Evolutionary conservation across 2,113 vertebrate species (phyloP), one percentile per base, ranked within the genome.

Genomic region (Trematocara marginatum): DNA sequence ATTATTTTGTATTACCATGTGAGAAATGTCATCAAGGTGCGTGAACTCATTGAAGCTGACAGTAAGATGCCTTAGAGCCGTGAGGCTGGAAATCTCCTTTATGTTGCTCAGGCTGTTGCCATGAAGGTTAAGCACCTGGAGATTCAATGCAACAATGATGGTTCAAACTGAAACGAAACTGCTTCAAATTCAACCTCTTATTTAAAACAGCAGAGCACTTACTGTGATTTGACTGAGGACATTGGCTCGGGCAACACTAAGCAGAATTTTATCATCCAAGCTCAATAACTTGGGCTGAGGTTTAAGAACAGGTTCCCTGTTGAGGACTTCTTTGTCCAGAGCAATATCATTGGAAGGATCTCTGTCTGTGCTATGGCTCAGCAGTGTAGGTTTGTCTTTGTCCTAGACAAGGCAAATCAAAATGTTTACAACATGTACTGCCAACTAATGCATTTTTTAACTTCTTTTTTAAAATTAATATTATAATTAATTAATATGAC

Each of bases 221-320:
- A 97, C 97, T 88, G 96, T 95, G 92, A 98, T 97, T 90, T 98
- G 97, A 92, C 94, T 96, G 82, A 96, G 97, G 79, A 95, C 52
- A 34, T 93, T 97, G 31, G 96, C 96, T 90, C 93, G 94, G 86
- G 96, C 92, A 83, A 96, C 89, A 38, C 92, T 90, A 78, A 98
- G 94, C 79, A 97, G 31, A 1, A 94, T 96, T 92, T 94, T 96
- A 76, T 97, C 94, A 90, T 98, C 96, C 88, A 98, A 93, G 86
- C 79, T 95, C 80, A 94, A 69, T 78, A 97, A 90, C 92, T 95
- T 97, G 84, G 95, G 94, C 42, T 88, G 96, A 7, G 94, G 92
- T 66, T 96, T 97, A 76, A 96, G 86, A 40, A 88, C 74, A 9
- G 96, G 97, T 11, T 97, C 95, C 96, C 97, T 96, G 89, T 92